These are phyloP conservation scores for Polyodon spathula DNA, from an alignment of 2,113 vertebrate species.

Conservation along the genomic window DNA sequence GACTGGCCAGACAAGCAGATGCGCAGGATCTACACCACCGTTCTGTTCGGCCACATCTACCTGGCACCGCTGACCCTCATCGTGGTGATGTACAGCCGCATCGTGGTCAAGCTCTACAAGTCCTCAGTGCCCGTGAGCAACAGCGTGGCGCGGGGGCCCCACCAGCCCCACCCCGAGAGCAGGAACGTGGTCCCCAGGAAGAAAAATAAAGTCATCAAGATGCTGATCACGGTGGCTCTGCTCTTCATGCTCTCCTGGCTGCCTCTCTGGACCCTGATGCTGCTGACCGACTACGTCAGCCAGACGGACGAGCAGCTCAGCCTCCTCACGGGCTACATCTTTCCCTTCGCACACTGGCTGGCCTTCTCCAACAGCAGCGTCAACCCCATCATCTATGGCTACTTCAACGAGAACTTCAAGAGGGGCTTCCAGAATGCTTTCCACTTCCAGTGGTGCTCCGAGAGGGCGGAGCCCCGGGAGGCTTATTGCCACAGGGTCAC, in stretches of 20 bases:
- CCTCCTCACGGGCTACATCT: conserved; percentile 57
- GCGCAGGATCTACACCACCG: conserved; percentile 60
- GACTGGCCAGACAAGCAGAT: conserved; percentile 55
- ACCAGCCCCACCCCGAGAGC: conserved; percentile 8
- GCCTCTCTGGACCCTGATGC: conserved; percentile 66
- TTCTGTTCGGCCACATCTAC: conserved; percentile 63
- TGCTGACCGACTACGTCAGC: conserved; percentile 57
- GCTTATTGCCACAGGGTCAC: conserved; percentile 21
- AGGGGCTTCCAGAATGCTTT: conserved; percentile 55
- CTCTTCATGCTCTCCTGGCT: conserved; percentile 69
- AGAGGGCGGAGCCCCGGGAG: conserved; percentile 9
- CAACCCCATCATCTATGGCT: conserved; percentile 70
- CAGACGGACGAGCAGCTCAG: conserved; percentile 48
- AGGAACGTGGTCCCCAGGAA: conserved; percentile 46
- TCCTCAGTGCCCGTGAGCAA: conserved; percentile 34
- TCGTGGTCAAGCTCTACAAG: conserved; percentile 56
- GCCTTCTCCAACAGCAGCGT: conserved; percentile 67
- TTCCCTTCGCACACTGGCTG: conserved; percentile 68
- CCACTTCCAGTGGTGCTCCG: conserved; percentile 31
- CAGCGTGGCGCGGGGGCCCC: conserved; percentile 25
- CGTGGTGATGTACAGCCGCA: conserved; percentile 56
- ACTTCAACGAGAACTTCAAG: conserved; percentile 71
- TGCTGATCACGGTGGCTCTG: conserved; percentile 60
- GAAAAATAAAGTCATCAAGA: conserved; percentile 64
- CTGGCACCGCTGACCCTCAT: conserved; percentile 55